Evolutionary conservation across 2,888 invertebrate genomes (phyloP), one percentile per base, ranked within the genome.

Genomic region (Doris montereyensis): DNA sequence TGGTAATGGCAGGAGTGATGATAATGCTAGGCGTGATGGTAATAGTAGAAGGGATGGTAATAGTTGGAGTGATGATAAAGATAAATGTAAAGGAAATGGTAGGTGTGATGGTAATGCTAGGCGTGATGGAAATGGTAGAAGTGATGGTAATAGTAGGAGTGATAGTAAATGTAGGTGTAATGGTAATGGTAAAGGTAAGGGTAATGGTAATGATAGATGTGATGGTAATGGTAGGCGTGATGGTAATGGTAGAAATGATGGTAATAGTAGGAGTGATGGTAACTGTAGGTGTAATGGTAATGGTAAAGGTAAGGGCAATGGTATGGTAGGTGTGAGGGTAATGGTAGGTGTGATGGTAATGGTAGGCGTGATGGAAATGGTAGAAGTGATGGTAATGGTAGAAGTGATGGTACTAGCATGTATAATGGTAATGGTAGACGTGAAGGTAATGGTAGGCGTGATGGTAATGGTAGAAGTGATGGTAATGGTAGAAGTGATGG

Each of bases 201-300:
- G 62, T 62, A 62, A 21, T 62, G n/a, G 62, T 62, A 62, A 21
- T 62, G n/a, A 21, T 62, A 62, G 62, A 13, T 13, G 62, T 62
- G n/a, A 21, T 62, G n/a, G 62, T 62, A 62, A 21, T 62, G n/a
- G 62, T 62, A 62, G 62, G 5, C 5, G 62, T 62, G n/a, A 21
- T 62, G n/a, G 62, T 62, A 62, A 21, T 62, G n/a, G 62, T 62
- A 62, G 62, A 13, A 62, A 21, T 62, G n/a, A 21, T 62, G n/a
- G 62, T 62, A 62, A 21, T 62, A 62, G 62, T 62, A 62, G 62
- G 5, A 41, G 52, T 62, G n/a, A 21, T 62, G n/a, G 62, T 62
- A 24, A 5, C 5, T 13, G 62, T 62, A 62, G 62, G 4, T 13
- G 24, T 24, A 62, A 5, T 62, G n/a, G 62, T n/a, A n/a, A n/a